Conservation (phyloP, 2,113 vertebrate species). For the Uria aalge region DNA sequence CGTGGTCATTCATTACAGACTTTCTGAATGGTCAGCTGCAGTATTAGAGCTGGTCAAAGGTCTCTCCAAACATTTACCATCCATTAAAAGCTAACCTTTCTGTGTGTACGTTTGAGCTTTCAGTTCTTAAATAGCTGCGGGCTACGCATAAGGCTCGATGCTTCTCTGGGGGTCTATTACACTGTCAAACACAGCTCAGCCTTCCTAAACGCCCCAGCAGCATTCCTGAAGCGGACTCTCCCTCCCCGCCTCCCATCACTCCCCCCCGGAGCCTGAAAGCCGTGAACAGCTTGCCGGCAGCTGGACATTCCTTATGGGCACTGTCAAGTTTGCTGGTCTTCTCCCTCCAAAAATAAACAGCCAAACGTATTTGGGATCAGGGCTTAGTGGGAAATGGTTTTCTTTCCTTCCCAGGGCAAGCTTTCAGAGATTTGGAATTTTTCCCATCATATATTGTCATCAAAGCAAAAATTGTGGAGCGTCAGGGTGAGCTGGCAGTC, state of each 20-base stretch:
- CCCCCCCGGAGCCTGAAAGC: background rate
- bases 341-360: slow-evolving; percentile 3
- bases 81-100: slow-evolving; percentile 67
- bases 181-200: background rate
- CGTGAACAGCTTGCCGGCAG: background rate
- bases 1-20: background rate
- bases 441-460: background rate
- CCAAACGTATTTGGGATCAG: background rate
- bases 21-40: slow-evolving; percentile 39
- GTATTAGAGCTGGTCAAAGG: slow-evolving; percentile 69
- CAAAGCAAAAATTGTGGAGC: background rate
- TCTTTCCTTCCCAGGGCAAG: background rate
- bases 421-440: background rate
- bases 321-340: slow-evolving; percentile 62
- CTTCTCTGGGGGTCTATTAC: slow-evolving; percentile 23
- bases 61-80: slow-evolving; percentile 67
- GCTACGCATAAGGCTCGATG: background rate
- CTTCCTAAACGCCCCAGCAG: background rate
- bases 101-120: slow-evolving; percentile 8
- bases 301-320: slow-evolving; percentile 60
- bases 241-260: background rate
- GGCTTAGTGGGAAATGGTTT: background rate
- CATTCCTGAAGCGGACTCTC: background rate
- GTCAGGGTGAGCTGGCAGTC: background rate
- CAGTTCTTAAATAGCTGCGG: slow-evolving; percentile 28